These are phyloP conservation scores for Bathynomus jamesi DNA, from an alignment of 1,140 invertebrate genomes.

Conservation along the genomic window DNA sequence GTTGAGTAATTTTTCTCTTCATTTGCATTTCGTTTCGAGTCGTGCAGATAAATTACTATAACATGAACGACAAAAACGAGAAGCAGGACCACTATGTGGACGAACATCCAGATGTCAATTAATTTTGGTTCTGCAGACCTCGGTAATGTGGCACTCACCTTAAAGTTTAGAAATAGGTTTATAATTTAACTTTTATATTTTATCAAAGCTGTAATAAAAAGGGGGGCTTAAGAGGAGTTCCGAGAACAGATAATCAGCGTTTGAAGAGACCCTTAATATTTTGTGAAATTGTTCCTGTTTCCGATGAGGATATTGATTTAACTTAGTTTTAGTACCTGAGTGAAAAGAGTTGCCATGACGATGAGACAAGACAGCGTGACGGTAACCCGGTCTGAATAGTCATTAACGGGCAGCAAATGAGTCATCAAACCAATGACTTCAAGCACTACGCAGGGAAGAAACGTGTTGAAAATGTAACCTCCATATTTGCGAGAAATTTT, in stretches of 20 bases:
- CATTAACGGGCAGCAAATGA: constrained; percentile 1
- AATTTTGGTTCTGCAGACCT: constrained; percentile 9
- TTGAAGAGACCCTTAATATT: too few relatives aligned
- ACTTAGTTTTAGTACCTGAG: too few relatives aligned
- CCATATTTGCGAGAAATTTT: not conserved
- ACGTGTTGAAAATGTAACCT: constrained; percentile 7
- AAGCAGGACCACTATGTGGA: not conserved
- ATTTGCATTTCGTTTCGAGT: too few relatives aligned
- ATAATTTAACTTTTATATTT: too few relatives aligned
- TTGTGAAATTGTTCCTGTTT: too few relatives aligned
- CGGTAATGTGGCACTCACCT: constrained; percentile 6
- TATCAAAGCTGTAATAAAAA: too few relatives aligned
- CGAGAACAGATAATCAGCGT: too few relatives aligned
- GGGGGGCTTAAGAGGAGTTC: too few relatives aligned
- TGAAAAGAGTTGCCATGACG: constrained; percentile 17
- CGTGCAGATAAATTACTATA: too few relatives aligned
- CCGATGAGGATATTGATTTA: too few relatives aligned
- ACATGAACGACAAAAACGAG: not conserved
- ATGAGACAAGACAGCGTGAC: constrained; percentile 15
- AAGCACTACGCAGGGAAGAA: constrained; percentile 13
- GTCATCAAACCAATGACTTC: constrained; percentile 9
- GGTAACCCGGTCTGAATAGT: constrained; percentile 6
- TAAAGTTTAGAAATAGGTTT: too few relatives aligned
- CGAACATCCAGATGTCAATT: constrained; percentile 17
- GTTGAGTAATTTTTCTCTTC: too few relatives aligned